Conservation (phyloP, 2,888 invertebrate genomes). For the Resseliella maxima region DNA sequence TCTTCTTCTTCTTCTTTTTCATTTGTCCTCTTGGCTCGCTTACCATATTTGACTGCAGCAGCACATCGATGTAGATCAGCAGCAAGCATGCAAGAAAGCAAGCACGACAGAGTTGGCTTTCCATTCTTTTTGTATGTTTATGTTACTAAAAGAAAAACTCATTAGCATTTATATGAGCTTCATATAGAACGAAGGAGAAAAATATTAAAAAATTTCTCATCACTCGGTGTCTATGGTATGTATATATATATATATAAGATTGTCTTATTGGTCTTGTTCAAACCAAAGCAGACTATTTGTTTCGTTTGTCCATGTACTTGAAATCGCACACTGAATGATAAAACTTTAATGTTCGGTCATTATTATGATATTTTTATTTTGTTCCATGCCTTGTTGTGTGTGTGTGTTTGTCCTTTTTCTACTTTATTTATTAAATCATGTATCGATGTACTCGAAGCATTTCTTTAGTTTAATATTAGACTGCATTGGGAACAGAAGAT, state of each 20-base stretch:
- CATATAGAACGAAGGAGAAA: constrained; percentile 12
- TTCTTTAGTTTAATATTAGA: too few relatives aligned
- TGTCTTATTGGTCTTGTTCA: background rate
- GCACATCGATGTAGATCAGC: background rate
- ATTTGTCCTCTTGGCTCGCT: background rate
- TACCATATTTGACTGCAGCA: background rate
- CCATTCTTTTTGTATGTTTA: background rate
- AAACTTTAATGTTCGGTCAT: constrained; percentile 18
- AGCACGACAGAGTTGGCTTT: background rate
- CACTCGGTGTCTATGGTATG: too few relatives aligned
- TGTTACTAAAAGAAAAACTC: constrained; percentile 23
- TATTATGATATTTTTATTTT: constrained; percentile 23
- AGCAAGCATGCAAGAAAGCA: background rate
- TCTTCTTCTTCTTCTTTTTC: background rate
- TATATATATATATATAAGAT: too few relatives aligned
- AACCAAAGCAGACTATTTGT: background rate
- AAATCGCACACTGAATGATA: constrained; percentile 15
- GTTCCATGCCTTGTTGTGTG: background rate
- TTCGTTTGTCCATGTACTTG: background rate
- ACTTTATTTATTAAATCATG: constrained; percentile 16
- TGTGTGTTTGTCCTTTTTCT: background rate
- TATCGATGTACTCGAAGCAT: background rate
- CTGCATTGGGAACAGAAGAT: too few relatives aligned
- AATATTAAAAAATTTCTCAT: constrained; percentile 27
- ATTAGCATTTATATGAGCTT: constrained; percentile 48